A percentile compares a stretch with the other conserved stretches of the same genome.
These are phyloP conservation scores for Silurus aristotelis DNA, from an alignment of 2,797 vertebrate genomes.

Conservation along the genomic window DNA sequence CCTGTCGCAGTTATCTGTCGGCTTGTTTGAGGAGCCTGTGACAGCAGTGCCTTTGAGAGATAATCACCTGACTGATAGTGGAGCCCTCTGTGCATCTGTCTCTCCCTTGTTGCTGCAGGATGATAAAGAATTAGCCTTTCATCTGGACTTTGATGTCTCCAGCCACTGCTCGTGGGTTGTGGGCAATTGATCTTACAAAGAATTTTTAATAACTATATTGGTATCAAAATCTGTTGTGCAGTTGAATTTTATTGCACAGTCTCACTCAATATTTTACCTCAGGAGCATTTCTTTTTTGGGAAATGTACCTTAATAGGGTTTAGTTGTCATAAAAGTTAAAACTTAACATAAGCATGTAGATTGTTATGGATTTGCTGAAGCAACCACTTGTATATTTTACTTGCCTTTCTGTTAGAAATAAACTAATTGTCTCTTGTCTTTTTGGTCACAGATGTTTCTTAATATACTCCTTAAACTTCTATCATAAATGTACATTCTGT, in stretches of 20 bases:
- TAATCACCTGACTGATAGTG: conserved; percentile 67
- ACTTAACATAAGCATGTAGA: neutral
- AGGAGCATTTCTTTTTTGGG: neutral
- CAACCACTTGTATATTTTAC: neutral
- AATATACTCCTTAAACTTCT: neutral
- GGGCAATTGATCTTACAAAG: conserved; percentile 37
- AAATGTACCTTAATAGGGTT: neutral
- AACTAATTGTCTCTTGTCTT: neutral
- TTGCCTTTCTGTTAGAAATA: neutral
- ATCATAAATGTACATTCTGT: neutral
- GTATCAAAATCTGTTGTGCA: conserved; percentile 6
- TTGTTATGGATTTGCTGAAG: neutral
- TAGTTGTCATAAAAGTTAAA: neutral
- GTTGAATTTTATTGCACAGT: conserved; percentile 12
- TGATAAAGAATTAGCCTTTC: conserved; percentile 58
- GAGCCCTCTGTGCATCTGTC: conserved; percentile 64
- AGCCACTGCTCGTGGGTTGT: conserved; percentile 23
- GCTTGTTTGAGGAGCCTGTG: conserved; percentile 62
- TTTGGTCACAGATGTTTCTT: neutral
- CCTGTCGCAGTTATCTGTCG: conserved; percentile 67
- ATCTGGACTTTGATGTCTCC: conserved; percentile 53
- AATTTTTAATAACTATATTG: conserved; percentile 43
- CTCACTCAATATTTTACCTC: neutral
- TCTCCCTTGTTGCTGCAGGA: conserved; percentile 51
- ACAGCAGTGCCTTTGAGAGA: conserved; percentile 61